Conservation (phyloP, 2,113 vertebrate species). For the Oxyura jamaicensis region DNA sequence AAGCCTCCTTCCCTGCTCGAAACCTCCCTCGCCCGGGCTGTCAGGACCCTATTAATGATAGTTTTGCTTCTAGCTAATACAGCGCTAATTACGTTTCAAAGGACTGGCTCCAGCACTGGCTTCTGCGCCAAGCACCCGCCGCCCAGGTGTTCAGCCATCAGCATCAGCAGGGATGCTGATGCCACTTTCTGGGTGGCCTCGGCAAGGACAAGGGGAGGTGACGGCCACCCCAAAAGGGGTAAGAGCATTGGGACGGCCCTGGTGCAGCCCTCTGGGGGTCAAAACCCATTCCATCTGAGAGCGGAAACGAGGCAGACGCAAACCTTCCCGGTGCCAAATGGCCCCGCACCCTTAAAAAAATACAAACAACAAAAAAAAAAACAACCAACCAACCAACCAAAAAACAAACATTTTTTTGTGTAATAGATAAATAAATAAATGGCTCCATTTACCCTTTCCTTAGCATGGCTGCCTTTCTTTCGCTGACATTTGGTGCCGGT, state of each 20-base stretch:
- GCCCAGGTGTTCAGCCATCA: neutral
- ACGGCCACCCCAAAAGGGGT: neutral
- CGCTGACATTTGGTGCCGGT: neutral
- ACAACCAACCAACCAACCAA: too few relatives aligned
- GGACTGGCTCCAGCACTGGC: neutral
- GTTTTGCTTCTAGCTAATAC: neutral
- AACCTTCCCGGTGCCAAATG: neutral
- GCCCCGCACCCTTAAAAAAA: neutral
- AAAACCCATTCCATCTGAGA: neutral
- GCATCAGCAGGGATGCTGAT: too few relatives aligned
- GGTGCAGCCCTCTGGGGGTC: fast-evolving
- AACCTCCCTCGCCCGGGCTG: neutral
- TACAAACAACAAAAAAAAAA: too few relatives aligned
- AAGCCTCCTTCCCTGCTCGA: neutral
- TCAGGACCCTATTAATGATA: neutral
- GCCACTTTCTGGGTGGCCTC: too few relatives aligned
- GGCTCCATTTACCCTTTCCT: too few relatives aligned
- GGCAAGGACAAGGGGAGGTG: too few relatives aligned
- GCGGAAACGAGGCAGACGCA: fast-evolving
- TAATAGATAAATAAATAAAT: too few relatives aligned
- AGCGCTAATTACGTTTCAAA: neutral
- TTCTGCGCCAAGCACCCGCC: neutral
- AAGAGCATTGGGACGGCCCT: fast-evolving
- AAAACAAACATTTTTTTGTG: too few relatives aligned
- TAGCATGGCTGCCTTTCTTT: neutral